Evolutionary conservation across 2,797 vertebrate species (phyloP).

Genomic region (Pipistrellus pygmaeus): DNA sequence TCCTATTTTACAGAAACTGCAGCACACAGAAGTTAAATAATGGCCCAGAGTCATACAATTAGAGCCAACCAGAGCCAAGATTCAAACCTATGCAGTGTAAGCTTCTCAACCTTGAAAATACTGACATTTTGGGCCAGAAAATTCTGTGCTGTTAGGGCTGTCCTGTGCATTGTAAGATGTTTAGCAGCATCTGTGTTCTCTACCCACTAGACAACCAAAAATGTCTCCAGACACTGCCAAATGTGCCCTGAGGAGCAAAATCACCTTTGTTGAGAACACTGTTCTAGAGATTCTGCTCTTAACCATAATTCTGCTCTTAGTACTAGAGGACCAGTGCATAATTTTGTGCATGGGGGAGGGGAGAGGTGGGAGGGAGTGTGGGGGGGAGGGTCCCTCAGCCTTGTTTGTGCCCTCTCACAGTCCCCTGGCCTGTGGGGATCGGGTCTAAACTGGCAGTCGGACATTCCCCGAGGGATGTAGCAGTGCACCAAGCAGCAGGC

Average conservation of each 20-base stretch:
- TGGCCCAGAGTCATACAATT: not conserved
- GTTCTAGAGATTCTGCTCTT: not conserved
- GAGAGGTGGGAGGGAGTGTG: no score
- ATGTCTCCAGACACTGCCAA: not conserved
- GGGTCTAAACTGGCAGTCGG: no score
- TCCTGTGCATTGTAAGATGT: not conserved
- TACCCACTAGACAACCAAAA: not conserved
- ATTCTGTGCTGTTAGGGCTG: not conserved
- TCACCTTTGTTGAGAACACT: not conserved
- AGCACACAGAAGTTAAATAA: not conserved
- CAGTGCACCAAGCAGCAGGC: no score
- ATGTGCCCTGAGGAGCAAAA: not conserved
- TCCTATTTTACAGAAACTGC: not conserved
- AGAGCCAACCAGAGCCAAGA: not conserved
- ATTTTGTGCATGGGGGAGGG: no score
- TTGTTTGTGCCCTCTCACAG: no score
- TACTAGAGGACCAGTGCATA: no score
- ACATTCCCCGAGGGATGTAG: no score
- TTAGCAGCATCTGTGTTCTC: not conserved
- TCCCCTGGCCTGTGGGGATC: no score
- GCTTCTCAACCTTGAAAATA: not conserved
- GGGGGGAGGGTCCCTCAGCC: no score
- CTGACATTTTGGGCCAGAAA: not conserved
- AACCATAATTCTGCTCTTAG: not conserved
- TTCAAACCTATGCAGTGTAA: not conserved